These are phyloP conservation scores for Lasioglossum morio DNA, from an alignment of 2,888 invertebrate genomes.

Conservation along the genomic window DNA sequence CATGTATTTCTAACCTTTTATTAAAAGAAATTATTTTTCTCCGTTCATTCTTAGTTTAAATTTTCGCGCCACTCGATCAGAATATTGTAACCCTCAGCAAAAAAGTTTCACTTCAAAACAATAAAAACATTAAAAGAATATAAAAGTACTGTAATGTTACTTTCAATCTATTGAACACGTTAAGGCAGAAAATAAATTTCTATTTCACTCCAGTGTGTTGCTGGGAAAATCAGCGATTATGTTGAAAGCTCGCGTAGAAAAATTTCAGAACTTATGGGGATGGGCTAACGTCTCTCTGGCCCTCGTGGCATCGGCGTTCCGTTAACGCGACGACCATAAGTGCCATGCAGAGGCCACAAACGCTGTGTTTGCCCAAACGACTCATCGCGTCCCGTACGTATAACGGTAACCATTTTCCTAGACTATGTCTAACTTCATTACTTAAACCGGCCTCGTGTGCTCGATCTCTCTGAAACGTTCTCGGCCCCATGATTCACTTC, in stretches of 20 bases:
- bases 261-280: background rate
- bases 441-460: constrained; percentile 12
- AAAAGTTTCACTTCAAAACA: too few species aligned
- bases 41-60: too few species aligned
- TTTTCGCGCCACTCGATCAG: too few species aligned
- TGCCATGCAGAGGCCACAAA: background rate
- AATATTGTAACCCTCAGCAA: too few species aligned
- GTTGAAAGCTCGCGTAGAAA: background rate
- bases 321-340: constrained; percentile 11
- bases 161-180: too few species aligned
- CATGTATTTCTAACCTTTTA: too few species aligned
- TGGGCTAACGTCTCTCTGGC: background rate
- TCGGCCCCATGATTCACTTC: constrained; percentile 23
- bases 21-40: too few species aligned
- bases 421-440: constrained; percentile 45
- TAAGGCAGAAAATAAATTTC: too few species aligned
- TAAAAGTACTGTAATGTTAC: too few species aligned
- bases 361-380: background rate
- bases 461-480: background rate
- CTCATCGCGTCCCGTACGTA: background rate
- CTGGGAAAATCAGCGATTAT: background rate
- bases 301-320: background rate
- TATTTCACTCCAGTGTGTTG: too few species aligned
- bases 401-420: constrained; percentile 2
- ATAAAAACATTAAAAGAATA: too few species aligned